Base-by-base conservation (phyloP, 2,113 vertebrate species). In the Hydrochoerus hydrochaeris region DNA sequence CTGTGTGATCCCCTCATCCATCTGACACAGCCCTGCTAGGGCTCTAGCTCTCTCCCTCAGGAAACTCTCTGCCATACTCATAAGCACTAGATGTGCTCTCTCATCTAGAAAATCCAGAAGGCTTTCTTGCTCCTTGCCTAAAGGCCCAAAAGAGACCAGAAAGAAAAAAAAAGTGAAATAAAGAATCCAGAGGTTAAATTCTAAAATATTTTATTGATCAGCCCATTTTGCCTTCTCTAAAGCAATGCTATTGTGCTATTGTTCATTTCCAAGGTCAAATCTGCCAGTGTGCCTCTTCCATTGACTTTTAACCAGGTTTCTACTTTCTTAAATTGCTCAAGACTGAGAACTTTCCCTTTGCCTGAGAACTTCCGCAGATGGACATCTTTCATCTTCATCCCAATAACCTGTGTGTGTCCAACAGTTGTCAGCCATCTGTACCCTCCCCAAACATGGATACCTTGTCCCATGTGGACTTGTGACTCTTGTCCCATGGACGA, bases 251-350 rank as follows among this genome's bases (percentile, higher is more conserved):
- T 49, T 91, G 90, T 83, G 62, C 32, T 89, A n/a, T 49, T 91
- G 90, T 90, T 95, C 14, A 30, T 90, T 89, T 92, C 63, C 52
- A 82, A 78, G 63, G 87, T 92, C 65, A 95, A 49, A 57, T 94
- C 52, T 71, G 73, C 41, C 35, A 41, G 49, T 4, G 5, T 49
- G 22, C 12, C 28, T 96, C 60, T 67, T 96, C 20, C 49, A n/a
- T 52, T 69, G 28, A 54, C 35, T 91, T 95, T 86, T 54, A 78
- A 52, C 32, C 54, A 89, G 77, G 13, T 52, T 86, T 94, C 65
- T 63, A 62, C 62, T 81, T 96, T 92, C 75, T 87, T 69, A 67
- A 46, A 28, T 12, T 28, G 60, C 84, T 65, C 75, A 89, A 94
- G 93, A 30, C 41, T 3, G n/a, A 87, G 35, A 71, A 96, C 35